phyloP scores from a whole-genome alignment of 2,888 invertebrate genomes.

The Luffia ferchaultella region DNA sequence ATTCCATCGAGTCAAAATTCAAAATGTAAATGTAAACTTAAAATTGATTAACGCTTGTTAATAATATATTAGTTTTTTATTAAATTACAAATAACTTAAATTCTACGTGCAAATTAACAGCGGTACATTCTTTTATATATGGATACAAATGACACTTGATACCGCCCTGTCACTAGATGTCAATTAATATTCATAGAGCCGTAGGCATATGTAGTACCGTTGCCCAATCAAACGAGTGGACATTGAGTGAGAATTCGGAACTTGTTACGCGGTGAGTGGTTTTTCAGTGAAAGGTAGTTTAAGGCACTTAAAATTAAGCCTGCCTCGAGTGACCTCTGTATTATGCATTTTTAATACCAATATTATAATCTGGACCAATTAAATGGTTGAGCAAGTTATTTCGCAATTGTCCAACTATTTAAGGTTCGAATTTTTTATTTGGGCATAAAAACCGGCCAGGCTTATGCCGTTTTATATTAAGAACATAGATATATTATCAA shows the following conservation, averaged over 20 bases:
- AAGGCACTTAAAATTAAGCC: neutral
- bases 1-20: too few relatives aligned
- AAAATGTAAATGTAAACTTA: too few relatives aligned
- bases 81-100: too few relatives aligned
- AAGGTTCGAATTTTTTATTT: neutral
- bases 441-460: neutral
- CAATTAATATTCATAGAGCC: neutral
- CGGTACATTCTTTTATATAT: too few relatives aligned
- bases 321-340: neutral
- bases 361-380: neutral
- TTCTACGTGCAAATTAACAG: too few relatives aligned
- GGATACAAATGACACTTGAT: too few relatives aligned
- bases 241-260: neutral
- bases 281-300: neutral
- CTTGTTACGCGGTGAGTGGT: neutral
- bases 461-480: too few relatives aligned
- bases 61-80: too few relatives aligned
- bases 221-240: neutral
- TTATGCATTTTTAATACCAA: neutral
- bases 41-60: too few relatives aligned
- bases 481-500: too few relatives aligned
- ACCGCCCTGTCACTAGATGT: neutral
- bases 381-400: neutral
- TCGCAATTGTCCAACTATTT: neutral
- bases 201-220: neutral